phyloP scores from a whole-genome alignment of 2,113 vertebrate genomes.

The Bos javanicus region DNA sequence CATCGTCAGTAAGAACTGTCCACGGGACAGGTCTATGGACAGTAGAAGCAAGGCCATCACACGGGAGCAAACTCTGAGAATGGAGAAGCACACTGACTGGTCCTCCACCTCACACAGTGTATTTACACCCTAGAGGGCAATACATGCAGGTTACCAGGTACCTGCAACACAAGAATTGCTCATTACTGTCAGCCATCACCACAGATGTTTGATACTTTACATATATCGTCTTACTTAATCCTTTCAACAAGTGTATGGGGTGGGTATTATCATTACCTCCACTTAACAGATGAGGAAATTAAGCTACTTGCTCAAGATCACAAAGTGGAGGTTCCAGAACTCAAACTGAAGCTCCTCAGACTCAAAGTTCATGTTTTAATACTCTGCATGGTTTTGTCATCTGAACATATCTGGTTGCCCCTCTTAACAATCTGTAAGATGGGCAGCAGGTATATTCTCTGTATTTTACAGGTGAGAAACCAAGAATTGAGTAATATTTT shows the following conservation, averaged over 20 bases:
- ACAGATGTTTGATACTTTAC: not conserved
- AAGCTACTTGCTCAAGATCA: not conserved
- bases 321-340: not conserved
- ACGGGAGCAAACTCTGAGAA: not conserved
- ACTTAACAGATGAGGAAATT: not conserved
- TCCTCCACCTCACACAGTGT: not conserved
- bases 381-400: not conserved
- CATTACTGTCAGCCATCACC: not conserved
- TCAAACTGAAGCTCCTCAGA: not conserved
- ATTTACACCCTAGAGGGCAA: not conserved
- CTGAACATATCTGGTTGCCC: not conserved
- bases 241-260: not conserved
- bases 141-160: not conserved
- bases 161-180: not conserved
- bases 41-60: not conserved
- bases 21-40: not conserved
- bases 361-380: not conserved
- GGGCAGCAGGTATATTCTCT: not conserved
- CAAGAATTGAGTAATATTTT: not conserved
- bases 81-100: not conserved
- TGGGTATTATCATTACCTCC: not conserved
- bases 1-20: not conserved
- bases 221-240: not conserved
- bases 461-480: constrained; percentile 2
- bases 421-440: not conserved